Evolutionary conservation across 2,888 invertebrate genomes (phyloP), one percentile per base, ranked within the genome.

Genomic region (Dynastes tityus): DNA sequence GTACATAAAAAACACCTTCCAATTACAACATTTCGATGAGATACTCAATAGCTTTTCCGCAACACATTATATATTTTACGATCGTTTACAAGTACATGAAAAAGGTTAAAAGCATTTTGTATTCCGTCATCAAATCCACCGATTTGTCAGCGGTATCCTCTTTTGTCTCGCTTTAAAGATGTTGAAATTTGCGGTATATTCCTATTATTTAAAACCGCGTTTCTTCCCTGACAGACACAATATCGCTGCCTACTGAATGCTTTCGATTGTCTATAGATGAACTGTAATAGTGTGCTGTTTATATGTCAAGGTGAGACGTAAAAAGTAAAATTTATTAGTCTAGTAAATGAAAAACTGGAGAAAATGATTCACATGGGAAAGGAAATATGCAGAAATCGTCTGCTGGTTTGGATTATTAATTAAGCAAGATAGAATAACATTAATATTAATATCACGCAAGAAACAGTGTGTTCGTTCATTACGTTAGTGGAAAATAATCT

Each of bases 221-320:
- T 37, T 53, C 29, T 70, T 70, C 51, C 51, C 32, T 4, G 27
- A 29, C 6, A 32, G 32, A 70, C 11, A 70, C 22, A 37, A n/a
- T 13, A 3, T 22, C 22, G 4, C 27, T 37, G 68, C 70, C 70
- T 51, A 70, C 70, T 9, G 29, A 53, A 70, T 55, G 32, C 32
- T 32, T 29, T 29, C 13, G 51, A 70, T 32, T 70, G 29, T 51
- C 22, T 9, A 13, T 53, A 13, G 6, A 53, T 13, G 51, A 70
- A 70, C 27, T 27, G 11, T 11, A 29, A 13, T 53, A 53, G 13
- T 6, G 22, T 13, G 1, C 37, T 1, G 32, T 29, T 27, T 53
- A 70, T 70, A 70, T 70, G 70, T 70, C 70, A 70, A 70, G 70
- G 70, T 70, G 53, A 70, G 11, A 13, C 27, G 53, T 70, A 70